Conservation (phyloP, 1,140 invertebrate species). For the Drosophila virilis region DNA sequence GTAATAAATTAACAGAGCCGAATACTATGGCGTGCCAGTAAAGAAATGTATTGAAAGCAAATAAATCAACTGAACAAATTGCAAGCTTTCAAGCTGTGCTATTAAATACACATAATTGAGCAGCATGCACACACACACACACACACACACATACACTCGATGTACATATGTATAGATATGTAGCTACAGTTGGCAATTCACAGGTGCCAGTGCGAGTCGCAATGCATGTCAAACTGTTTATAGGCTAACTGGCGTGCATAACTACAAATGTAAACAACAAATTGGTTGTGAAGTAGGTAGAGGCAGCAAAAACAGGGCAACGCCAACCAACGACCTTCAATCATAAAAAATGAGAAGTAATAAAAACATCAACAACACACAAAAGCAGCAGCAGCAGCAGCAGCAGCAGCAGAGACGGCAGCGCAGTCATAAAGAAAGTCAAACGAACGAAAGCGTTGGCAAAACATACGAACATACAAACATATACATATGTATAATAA, state of each 20-base stretch:
- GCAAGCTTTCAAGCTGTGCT: conserved; percentile 31
- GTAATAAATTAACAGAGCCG: conserved; percentile 61
- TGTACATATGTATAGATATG: too few relatives aligned
- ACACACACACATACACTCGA: neutral
- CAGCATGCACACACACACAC: conserved; percentile 11
- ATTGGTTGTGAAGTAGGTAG: conserved; percentile 28
- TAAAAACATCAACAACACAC: conserved; percentile 50
- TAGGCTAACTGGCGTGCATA: neutral
- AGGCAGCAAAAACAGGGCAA: conserved; percentile 21
- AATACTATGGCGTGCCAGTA: conserved; percentile 22
- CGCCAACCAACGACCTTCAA: conserved; percentile 64
- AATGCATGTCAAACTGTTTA: conserved; percentile 37
- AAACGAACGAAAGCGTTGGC: conserved; percentile 42
- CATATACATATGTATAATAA: conserved; percentile 17
- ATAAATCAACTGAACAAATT: conserved; percentile 23
- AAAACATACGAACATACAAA: conserved; percentile 42
- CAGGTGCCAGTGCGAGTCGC: neutral
- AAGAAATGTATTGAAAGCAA: conserved; percentile 43
- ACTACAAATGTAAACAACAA: conserved; percentile 36
- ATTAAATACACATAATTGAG: conserved; percentile 18
- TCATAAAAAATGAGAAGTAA: conserved; percentile 66
- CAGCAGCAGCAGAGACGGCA: conserved; percentile 14
- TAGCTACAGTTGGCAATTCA: conserved; percentile 8
- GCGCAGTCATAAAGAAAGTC: conserved; percentile 47
- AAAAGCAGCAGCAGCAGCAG: conserved; percentile 34